phyloP scores from a whole-genome alignment of 2,797 vertebrate species.

The Luscinia luscinia region DNA sequence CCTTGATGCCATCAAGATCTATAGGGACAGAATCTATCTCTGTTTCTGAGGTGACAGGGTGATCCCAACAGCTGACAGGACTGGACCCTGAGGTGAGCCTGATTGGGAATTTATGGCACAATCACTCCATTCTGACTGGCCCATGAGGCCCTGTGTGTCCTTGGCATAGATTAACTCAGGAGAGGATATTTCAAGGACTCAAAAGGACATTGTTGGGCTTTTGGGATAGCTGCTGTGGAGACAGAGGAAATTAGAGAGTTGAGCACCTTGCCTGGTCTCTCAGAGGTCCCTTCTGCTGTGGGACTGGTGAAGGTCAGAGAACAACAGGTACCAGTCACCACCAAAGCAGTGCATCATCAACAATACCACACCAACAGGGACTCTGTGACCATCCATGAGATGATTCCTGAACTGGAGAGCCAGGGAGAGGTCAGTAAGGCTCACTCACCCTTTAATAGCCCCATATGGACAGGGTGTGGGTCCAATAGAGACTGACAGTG shows the following conservation, averaged over 20 bases:
- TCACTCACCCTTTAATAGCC: too few relatives aligned
- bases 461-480: neutral
- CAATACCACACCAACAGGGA: accelerated
- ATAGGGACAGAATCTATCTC: neutral
- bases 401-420: neutral
- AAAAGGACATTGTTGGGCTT: neutral
- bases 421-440: too few relatives aligned
- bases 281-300: neutral
- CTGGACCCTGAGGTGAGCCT: neutral
- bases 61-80: neutral
- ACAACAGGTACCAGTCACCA: neutral
- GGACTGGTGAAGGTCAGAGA: neutral
- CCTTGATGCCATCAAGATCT: neutral
- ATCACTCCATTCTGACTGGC: neutral
- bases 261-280: neutral
- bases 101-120: neutral
- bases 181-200: neutral
- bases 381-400: neutral
- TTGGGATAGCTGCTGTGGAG: neutral
- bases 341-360: neutral
- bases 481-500: neutral
- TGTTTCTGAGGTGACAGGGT: neutral
- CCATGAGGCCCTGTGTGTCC: too few relatives aligned
- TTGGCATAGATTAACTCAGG: neutral
- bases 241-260: neutral